Evolutionary conservation across 2,113 vertebrate genomes (phyloP).

Genomic region (Bothrops jararaca): DNA sequence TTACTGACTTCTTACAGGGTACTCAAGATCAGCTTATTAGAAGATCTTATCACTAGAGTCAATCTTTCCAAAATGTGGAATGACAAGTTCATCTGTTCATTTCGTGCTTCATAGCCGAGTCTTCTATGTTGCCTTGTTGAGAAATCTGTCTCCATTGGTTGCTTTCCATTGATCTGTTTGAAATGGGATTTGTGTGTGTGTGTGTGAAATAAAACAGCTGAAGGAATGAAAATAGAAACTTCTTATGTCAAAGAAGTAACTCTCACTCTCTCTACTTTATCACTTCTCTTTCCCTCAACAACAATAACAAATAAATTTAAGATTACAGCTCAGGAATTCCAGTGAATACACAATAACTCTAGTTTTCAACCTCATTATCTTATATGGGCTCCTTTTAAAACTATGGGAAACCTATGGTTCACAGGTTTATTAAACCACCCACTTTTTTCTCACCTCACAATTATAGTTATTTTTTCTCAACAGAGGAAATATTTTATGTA

Average conservation of each 20-base stretch:
- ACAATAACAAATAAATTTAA: neutral
- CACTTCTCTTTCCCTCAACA: neutral
- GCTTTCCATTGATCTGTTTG: slow-evolving; percentile 57
- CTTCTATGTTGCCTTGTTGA: slow-evolving; percentile 58
- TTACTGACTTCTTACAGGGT: slow-evolving; percentile 62
- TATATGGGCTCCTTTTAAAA: neutral
- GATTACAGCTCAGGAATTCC: neutral
- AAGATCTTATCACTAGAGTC: slow-evolving; percentile 66
- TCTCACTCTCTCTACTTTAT: neutral
- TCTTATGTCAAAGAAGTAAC: slow-evolving; percentile 27
- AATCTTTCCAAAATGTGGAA: slow-evolving; percentile 60
- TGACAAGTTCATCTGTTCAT: slow-evolving; percentile 67
- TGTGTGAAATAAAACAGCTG: slow-evolving; percentile 40
- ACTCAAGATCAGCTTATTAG: slow-evolving; percentile 67
- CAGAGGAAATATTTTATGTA: neutral
- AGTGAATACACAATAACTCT: neutral
- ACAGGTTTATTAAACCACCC: neutral
- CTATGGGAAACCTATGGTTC: neutral
- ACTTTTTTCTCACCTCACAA: neutral
- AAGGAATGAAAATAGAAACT: slow-evolving; percentile 36
- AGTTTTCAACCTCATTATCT: neutral
- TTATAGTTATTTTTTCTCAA: neutral
- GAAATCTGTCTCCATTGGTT: slow-evolving; percentile 54
- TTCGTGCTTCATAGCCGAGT: slow-evolving; percentile 62
- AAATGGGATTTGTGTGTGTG: slow-evolving; percentile 49